These are phyloP conservation scores for Salticus scenicus DNA, from an alignment of 2,888 invertebrate genomes.

Conservation along the genomic window DNA sequence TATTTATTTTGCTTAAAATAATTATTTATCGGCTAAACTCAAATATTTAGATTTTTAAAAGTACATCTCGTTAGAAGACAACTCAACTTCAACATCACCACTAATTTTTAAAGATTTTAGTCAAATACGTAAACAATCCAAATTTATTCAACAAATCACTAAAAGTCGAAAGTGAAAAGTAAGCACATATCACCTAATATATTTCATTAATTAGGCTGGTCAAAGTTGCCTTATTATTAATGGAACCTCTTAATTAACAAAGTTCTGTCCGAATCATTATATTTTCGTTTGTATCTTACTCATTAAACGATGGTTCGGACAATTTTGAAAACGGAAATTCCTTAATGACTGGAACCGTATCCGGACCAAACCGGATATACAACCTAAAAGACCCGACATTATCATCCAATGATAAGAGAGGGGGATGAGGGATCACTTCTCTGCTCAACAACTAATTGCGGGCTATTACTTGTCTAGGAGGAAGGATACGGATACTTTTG, in stretches of 20 bases:
- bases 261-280: background rate
- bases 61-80: no score
- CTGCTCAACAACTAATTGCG: conserved; percentile 12
- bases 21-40: no score
- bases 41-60: no score
- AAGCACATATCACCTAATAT: no score
- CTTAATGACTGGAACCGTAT: conserved; percentile 16
- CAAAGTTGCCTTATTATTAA: no score
- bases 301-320: background rate
- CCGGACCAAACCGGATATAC: conserved; percentile 6
- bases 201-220: no score
- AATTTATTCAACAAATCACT: no score
- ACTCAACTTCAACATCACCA: no score
- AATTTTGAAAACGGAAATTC: conserved; percentile 2
- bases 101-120: no score
- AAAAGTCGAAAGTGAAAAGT: no score
- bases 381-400: conserved; percentile 11
- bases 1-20: no score
- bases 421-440: conserved; percentile 10
- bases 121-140: no score
- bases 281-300: background rate
- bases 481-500: conserved; percentile 10
- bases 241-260: background rate
- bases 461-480: conserved; percentile 1
- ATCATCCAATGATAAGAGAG: background rate